These are phyloP conservation scores for Anser brachyrhynchus DNA, from an alignment of 2,113 vertebrate genomes.

Conservation along the genomic window DNA sequence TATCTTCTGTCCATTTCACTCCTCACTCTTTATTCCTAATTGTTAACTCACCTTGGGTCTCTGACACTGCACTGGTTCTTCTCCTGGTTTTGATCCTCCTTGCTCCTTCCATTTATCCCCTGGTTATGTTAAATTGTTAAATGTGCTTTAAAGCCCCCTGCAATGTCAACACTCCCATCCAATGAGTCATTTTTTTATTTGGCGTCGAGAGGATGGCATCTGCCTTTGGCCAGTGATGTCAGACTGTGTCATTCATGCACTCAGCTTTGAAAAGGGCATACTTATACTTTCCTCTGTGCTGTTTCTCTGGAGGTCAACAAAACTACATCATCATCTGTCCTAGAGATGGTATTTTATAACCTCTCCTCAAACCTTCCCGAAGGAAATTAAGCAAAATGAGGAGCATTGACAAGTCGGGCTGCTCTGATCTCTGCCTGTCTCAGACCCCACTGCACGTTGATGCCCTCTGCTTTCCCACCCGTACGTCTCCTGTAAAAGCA, in stretches of 20 bases:
- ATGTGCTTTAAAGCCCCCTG: background rate
- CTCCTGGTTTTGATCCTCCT: background rate
- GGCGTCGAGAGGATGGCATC: background rate
- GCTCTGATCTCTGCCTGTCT: background rate
- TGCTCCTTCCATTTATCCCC: background rate
- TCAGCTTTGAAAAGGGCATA: background rate
- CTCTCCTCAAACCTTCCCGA: background rate
- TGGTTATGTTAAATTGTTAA: background rate
- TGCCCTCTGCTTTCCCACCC: accelerated
- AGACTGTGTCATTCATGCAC: accelerated
- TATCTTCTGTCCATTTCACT: background rate
- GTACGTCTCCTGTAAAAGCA: background rate
- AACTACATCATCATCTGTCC: background rate
- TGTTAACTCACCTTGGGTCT: background rate
- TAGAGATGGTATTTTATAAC: background rate
- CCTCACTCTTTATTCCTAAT: background rate
- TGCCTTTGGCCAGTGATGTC: background rate
- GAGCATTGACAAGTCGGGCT: background rate
- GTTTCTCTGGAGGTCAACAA: background rate
- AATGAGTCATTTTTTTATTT: background rate
- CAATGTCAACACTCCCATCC: accelerated
- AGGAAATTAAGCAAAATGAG: background rate
- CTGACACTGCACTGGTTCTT: background rate
- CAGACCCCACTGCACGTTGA: background rate
- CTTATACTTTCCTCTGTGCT: background rate